phyloP scores from a whole-genome alignment of 2,888 invertebrate species.

The Scaptomyza caliginosa region DNA sequence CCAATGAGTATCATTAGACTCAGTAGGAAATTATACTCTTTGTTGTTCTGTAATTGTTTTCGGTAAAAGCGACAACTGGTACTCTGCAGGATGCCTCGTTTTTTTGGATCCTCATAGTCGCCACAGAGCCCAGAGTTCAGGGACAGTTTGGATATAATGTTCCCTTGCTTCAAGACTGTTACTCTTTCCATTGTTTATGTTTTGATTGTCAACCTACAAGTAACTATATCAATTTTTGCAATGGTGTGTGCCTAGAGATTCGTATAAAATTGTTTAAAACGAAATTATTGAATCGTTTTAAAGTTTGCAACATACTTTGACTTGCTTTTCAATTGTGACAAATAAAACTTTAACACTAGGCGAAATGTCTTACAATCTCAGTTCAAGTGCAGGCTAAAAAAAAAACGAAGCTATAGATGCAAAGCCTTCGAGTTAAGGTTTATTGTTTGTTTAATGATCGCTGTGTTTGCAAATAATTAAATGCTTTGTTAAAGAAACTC shows the following conservation, averaged over 20 bases:
- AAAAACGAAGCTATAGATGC: too few relatives aligned
- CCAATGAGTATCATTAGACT: constrained; percentile 29
- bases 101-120: constrained; percentile 20
- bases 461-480: constrained; percentile 35
- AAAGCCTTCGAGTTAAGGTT: neutral
- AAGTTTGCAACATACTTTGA: neutral
- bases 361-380: neutral
- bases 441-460: constrained; percentile 5
- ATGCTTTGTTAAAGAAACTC: constrained; percentile 34
- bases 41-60: constrained; percentile 19
- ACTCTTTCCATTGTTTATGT: neutral
- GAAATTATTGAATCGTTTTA: neutral
- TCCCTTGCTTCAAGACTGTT: neutral
- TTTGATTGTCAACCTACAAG: neutral
- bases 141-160: neutral
- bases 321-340: constrained; percentile 14
- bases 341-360: neutral
- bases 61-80: constrained; percentile 39
- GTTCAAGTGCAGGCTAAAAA: neutral
- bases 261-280: neutral
- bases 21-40: constrained; percentile 22
- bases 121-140: constrained; percentile 1
- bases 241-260: neutral
- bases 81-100: constrained; percentile 39
- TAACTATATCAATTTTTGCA: constrained; percentile 10